Base-by-base conservation (phyloP, 2,113 vertebrate species). In the Siphamia tubifer region DNA sequence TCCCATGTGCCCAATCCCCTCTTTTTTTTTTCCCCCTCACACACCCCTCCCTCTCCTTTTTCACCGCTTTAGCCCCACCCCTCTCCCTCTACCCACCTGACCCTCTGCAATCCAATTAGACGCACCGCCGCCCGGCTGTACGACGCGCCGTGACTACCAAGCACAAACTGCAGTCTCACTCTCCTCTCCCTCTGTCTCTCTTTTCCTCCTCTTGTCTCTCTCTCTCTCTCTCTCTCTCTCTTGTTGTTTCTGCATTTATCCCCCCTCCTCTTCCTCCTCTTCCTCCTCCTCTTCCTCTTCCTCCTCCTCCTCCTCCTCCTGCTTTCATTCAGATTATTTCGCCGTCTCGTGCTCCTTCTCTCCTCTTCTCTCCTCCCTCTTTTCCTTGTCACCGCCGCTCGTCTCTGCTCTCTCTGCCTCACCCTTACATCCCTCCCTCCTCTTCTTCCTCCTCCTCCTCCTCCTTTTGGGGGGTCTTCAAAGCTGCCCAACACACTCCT, bases 91-190 rank as follows among this genome's bases (percentile, higher is more conserved):
- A 71, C 77, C 89, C 90, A 89, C 87, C 77, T 90, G 87, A 89
- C 88, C 75, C 57, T 57, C 80, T 0, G 40, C 76, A 68, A 54
- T 87, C 91, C 90, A 90, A 92, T 92, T 60, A 88, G 62, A 87
- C 8, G 57, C 67, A 34, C 21, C 35, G 28, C 28, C 75, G 67
- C 40, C 71, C 82, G 82, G 60, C 74, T 84, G 80, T 70, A 83
- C 62, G 47, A 89, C 70, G 85, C 82, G 10, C 77, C 68, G 79
- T 80, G 89, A 88, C 89, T 92, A 79, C 83, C 56, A 88, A 91
- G 79, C 82, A 73, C 81, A 86, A 87, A 83, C 87, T 85, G 91
- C 90, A 87, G 82, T 90, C 86, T 87, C 85, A 87, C 84, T 87
- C 82, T 85, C 86, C 84, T 83, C 71, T 81, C 74, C 55, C 76